Conservation (phyloP, 2,113 vertebrate genomes). For the Sprattus sprattus region DNA sequence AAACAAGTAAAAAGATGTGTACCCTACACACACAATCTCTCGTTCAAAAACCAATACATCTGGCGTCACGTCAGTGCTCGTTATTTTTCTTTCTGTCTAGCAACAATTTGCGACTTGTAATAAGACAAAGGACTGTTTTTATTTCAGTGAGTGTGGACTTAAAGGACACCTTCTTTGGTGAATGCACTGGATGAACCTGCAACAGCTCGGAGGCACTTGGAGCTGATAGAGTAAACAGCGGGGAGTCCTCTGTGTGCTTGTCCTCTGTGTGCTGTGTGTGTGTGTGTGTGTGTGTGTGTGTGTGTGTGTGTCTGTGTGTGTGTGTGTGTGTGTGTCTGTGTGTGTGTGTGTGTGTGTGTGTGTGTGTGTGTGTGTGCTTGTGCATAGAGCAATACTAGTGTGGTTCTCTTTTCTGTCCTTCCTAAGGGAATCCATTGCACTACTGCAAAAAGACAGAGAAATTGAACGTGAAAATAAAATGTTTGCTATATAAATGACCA, state of each 20-base stretch:
- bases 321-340: background rate
- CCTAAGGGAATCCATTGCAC: background rate
- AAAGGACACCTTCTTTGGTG: constrained; percentile 4
- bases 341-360: background rate
- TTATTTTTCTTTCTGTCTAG: background rate
- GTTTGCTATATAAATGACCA: background rate
- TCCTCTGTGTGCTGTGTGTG: background rate
- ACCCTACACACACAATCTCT: background rate
- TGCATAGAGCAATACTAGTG: background rate
- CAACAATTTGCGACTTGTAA: background rate
- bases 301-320: too few species aligned
- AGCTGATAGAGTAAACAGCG: background rate
- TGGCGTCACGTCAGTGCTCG: background rate
- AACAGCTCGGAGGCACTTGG: background rate
- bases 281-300: background rate
- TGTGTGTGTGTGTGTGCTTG: background rate
- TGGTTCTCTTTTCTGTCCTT: background rate
- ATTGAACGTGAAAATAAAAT: background rate
- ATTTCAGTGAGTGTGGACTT: background rate
- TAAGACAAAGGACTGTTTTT: background rate
- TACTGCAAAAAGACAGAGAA: background rate
- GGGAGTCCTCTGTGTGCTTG: background rate
- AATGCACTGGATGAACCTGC: background rate
- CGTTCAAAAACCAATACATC: background rate
- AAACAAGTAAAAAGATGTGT: too few species aligned